phyloP scores from a whole-genome alignment of 2,113 vertebrate species.

The Lota lota region DNA sequence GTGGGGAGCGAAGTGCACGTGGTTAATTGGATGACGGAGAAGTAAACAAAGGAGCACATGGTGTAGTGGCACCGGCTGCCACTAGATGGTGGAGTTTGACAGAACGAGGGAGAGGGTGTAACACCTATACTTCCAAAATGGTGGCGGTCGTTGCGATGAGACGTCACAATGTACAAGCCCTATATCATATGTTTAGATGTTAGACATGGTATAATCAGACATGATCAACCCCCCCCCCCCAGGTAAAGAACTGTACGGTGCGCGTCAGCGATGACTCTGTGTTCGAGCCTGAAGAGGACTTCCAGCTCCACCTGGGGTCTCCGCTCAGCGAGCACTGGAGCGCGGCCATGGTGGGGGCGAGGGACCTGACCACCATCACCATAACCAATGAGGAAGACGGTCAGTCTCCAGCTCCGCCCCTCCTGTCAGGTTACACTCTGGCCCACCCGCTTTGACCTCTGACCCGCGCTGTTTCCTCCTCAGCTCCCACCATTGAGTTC shows the following conservation, averaged over 20 bases:
- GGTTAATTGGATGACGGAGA: too few relatives aligned
- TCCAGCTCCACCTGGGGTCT: conserved; percentile 83
- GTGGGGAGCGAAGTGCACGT: too few relatives aligned
- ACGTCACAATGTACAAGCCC: too few relatives aligned
- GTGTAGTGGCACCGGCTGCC: too few relatives aligned
- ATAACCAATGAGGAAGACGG: conserved; percentile 95
- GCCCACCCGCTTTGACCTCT: background rate
- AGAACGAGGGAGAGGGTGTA: too few relatives aligned
- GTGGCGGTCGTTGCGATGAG: too few relatives aligned
- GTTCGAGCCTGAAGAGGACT: conserved; percentile 95
- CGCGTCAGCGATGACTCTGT: conserved; percentile 86
- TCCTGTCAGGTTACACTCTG: too few relatives aligned
- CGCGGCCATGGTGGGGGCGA: conserved; percentile 85
- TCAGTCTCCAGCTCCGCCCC: conserved; percentile 50
- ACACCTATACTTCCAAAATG: too few relatives aligned
- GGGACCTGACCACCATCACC: conserved; percentile 79
- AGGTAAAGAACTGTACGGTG: conserved; percentile 94
- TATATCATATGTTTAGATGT: too few relatives aligned
- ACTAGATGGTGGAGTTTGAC: too few relatives aligned
- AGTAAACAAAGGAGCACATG: too few relatives aligned
- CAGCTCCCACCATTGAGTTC: conserved; percentile 63
- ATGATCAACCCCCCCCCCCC: background rate
- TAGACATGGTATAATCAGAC: too few relatives aligned
- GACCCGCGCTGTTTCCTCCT: background rate
- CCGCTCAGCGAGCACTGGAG: conserved; percentile 94